Evolutionary conservation across 2,888 invertebrate species (phyloP), one percentile per base, ranked within the genome.

Genomic region (Aspidapion aeneum): DNA sequence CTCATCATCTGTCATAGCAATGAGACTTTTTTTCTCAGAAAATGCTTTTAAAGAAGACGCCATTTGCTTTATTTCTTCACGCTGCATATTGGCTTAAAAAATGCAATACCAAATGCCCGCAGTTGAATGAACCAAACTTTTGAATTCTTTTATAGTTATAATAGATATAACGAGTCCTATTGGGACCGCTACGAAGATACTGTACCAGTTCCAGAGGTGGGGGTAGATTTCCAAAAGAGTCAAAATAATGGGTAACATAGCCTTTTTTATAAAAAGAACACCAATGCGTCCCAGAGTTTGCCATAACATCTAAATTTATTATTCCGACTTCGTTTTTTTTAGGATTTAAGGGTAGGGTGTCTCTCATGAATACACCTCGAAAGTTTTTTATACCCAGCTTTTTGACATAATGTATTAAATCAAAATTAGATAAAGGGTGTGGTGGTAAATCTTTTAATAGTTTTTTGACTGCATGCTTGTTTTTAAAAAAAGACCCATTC

Each of bases 51-150:
- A 16, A 12, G 57, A 57, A 22, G n/a, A 18, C 3, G 9, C 9
- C 16, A 22, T 22, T 35, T n/a, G n/a, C n/a, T n/a, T n/a, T n/a
- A n/a, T n/a, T n/a, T n/a, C n/a, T n/a, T n/a, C n/a, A n/a, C n/a
- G n/a, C n/a, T n/a, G n/a, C n/a, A n/a, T n/a, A n/a, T n/a, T n/a
- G n/a, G n/a, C n/a, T n/a, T n/a, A n/a, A 49, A 52, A 50, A 51
- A 50, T 50, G 21, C 19, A 51, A 21, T 16, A 17, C 19, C 59
- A 51, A 59, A 19, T 59, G 51, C 9, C 51, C 59, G 51, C 59
- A 59, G n/a, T 18, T 12, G 22, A 59, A 18, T 20, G 51, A 3
- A 21, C 20, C 18, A 51, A 51, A 59, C 7, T 20, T 5, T 18
- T 58, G 48, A 7, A 19, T 9, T 3, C 49, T 17, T 1, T 58